Conservation (phyloP, 1,140 invertebrate species). For the Lepidurus arcticus region DNA sequence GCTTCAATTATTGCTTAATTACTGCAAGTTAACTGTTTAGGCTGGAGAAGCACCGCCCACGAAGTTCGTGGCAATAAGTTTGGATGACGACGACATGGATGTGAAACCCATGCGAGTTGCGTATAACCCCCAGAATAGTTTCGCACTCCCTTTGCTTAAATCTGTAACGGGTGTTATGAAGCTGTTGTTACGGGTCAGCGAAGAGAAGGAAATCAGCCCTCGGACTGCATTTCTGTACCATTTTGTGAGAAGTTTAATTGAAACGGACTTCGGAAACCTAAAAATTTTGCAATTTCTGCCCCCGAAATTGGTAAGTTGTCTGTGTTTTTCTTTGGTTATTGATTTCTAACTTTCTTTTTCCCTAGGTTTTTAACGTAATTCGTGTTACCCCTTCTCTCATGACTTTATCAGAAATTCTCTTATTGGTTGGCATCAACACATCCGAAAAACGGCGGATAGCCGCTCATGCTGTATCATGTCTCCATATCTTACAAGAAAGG, state of each 20-base stretch:
- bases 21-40: background rate
- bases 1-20: background rate
- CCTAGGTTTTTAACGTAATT: background rate
- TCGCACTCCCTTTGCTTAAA: background rate
- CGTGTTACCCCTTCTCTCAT: background rate
- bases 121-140: background rate
- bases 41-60: background rate
- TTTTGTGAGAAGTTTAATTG: background rate
- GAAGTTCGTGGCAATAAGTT: conserved; percentile 1
- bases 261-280: background rate
- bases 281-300: background rate
- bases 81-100: background rate
- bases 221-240: background rate
- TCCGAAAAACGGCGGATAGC: background rate
- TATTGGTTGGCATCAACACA: background rate
- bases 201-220: background rate
- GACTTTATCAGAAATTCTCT: background rate
- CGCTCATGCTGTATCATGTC: background rate
- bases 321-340: background rate
- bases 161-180: background rate
- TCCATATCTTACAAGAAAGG: conserved; percentile 1
- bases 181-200: background rate
- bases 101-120: background rate
- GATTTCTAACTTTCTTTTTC: background rate
- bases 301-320: background rate